These are phyloP conservation scores for Actinia equina DNA, from an alignment of 64 coral and sea anemone species.

Conservation along the genomic window DNA sequence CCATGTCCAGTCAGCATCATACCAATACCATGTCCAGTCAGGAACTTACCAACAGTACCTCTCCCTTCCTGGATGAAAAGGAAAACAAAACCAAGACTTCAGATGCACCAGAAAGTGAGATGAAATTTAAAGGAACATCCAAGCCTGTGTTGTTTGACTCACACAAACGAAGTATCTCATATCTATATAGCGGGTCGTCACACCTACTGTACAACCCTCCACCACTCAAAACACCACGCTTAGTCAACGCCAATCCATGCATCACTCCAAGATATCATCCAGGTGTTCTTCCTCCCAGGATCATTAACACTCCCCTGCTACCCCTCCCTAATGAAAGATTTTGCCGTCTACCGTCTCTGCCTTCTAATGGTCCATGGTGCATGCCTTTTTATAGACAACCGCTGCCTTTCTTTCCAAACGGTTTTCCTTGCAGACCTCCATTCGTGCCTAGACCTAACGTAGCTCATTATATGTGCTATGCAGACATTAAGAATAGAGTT, in stretches of 20 bases:
- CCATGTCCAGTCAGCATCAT: background rate
- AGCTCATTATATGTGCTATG: background rate
- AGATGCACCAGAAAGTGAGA: background rate
- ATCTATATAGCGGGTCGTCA: background rate
- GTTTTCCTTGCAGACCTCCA: background rate
- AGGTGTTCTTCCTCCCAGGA: background rate
- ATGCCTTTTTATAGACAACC: background rate
- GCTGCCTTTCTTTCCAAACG: background rate
- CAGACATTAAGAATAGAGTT: background rate
- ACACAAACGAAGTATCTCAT: background rate
- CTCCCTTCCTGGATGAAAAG: background rate
- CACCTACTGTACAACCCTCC: background rate
- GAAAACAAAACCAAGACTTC: background rate
- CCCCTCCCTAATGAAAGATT: background rate
- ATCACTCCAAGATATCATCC: background rate
- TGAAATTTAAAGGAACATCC: background rate
- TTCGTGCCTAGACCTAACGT: background rate
- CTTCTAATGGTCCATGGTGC: background rate
- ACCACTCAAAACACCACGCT: background rate
- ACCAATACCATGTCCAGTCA: background rate
- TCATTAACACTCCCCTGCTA: background rate
- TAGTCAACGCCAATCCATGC: background rate
- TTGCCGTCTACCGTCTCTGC: background rate
- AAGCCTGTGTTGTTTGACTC: background rate
- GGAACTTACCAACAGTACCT: background rate